phyloP scores from a whole-genome alignment of 2,797 vertebrate genomes.

The Danio aesculapii region DNA sequence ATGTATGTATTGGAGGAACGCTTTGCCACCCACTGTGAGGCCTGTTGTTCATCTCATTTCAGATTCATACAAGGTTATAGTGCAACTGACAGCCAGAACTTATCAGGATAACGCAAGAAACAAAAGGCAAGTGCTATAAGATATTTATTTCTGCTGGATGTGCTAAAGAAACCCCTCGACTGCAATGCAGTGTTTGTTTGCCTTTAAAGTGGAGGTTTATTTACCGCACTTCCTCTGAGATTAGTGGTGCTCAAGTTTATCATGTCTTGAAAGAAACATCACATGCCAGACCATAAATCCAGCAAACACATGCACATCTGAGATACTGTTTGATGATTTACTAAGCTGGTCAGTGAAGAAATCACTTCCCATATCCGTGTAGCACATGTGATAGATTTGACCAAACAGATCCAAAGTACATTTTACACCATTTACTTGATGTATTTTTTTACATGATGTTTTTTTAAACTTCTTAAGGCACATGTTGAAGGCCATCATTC shows the following conservation, averaged over 20 bases:
- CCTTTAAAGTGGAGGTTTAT: neutral
- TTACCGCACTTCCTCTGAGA: conserved; percentile 12
- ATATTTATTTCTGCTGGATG: neutral
- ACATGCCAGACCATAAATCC: neutral
- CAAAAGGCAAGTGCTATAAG: conserved; percentile 10
- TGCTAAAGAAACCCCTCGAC: neutral
- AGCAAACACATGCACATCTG: neutral
- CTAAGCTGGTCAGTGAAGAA: conserved; percentile 6
- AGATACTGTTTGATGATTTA: conserved; percentile 21
- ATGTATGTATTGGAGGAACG: conserved; percentile 11
- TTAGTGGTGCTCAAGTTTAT: neutral
- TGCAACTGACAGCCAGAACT: conserved; percentile 17
- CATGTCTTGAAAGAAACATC: conserved; percentile 15
- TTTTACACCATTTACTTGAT: neutral
- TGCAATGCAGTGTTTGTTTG: neutral
- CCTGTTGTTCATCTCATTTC: conserved; percentile 23
- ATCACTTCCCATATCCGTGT: neutral
- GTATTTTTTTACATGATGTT: too few relatives aligned
- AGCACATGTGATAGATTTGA: neutral
- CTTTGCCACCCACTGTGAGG: neutral
- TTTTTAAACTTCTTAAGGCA: too few relatives aligned
- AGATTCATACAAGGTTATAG: conserved; percentile 17
- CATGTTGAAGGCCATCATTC: too few relatives aligned
- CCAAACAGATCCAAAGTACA: neutral
- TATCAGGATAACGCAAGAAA: conserved; percentile 9